Base-by-base conservation (phyloP, 2,797 vertebrate species). In the Gambusia yucatana region DNA sequence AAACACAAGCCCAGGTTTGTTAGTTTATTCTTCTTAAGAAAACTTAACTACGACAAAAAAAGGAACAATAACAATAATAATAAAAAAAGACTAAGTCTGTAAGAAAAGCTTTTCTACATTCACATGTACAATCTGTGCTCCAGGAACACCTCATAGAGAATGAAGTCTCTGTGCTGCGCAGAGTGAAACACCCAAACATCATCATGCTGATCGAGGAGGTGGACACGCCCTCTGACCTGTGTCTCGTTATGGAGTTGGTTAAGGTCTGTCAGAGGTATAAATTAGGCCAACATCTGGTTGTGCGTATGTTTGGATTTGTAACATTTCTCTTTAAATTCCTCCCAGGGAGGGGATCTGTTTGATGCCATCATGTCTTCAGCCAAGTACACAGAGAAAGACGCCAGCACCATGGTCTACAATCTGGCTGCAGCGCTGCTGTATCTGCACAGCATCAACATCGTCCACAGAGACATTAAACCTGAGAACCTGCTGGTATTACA, bases 81-180 rank as follows among this genome's bases (percentile, higher is more conserved):
- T 33, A 33, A 57, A 61, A 61, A 30, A 30, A 10, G 20, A 22
- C 22, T 11, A 22, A 67, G n/a, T 43, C 65, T 25, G 20, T 25
- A 25, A 67, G 36, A 41, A 11, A 25, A 25, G 20, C 36, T 22
- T 67, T 67, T 41, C 22, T 22, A 25, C 11, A 7, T 16, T 70
- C 39, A 28, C 67, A 28, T 70, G 41, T 25, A 28, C 25, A 25
- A 6, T 44, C 10, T 70, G 4, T n/a, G 41, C 63, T 88, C 41
- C 93, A 99, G 98, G 98, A 99, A 39, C 98, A 99, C 86, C 95
- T 99, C 88, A 99, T 99, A 25, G 98, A 99, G 93, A 99, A 97
- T 0, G 98, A 99, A 89, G 98, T 99, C 7, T 97, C 98, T 0
- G 98, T 99, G 73, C 94, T 99, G 87, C 96, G 98, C 48, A 96